A percentile compares a stretch with the other conserved stretches of the same genome.
Evolutionary conservation across 2,888 invertebrate species (phyloP).

Genomic region (Poecilus cupreus): DNA sequence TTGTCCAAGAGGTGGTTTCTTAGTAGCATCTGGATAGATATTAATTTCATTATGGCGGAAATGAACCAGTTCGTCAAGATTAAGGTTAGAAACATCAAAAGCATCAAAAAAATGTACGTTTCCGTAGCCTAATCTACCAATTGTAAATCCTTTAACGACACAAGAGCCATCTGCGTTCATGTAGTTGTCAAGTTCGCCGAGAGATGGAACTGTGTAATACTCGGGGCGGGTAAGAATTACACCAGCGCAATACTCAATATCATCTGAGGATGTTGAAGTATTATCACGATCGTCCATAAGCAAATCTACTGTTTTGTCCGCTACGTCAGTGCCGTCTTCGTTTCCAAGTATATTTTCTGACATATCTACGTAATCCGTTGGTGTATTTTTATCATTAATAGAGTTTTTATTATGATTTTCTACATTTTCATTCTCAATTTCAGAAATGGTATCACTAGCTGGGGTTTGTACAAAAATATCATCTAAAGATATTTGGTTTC

Average conservation of each 20-base stretch:
- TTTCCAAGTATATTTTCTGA: too few species aligned
- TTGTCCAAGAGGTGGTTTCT: constrained; percentile 90
- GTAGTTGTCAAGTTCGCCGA: constrained; percentile 86
- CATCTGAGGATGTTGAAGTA: constrained; percentile 76
- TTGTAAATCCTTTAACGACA: constrained; percentile 84
- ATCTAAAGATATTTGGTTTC: not conserved
- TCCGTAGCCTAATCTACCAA: constrained; percentile 93
- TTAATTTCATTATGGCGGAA: constrained; percentile 96
- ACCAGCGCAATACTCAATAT: too few species aligned
- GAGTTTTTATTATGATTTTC: not conserved
- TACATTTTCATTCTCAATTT: not conserved
- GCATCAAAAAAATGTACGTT: constrained; percentile 90
- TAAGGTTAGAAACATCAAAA: constrained; percentile 88
- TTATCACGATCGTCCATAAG: too few species aligned
- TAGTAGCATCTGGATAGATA: constrained; percentile 92
- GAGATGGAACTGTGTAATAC: constrained; percentile 92
- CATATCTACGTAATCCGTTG: too few species aligned
- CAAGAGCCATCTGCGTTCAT: constrained; percentile 86
- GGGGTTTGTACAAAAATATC: not conserved
- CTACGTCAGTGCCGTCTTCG: too few species aligned
- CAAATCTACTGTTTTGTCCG: not conserved
- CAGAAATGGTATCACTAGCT: too few species aligned
- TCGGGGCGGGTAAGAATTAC: constrained; percentile 86
- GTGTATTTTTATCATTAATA: not conserved
- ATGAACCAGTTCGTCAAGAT: constrained; percentile 93